Evolutionary conservation across 1,140 invertebrate genomes (phyloP).

Genomic region (Harlomillsia oculata): DNA sequence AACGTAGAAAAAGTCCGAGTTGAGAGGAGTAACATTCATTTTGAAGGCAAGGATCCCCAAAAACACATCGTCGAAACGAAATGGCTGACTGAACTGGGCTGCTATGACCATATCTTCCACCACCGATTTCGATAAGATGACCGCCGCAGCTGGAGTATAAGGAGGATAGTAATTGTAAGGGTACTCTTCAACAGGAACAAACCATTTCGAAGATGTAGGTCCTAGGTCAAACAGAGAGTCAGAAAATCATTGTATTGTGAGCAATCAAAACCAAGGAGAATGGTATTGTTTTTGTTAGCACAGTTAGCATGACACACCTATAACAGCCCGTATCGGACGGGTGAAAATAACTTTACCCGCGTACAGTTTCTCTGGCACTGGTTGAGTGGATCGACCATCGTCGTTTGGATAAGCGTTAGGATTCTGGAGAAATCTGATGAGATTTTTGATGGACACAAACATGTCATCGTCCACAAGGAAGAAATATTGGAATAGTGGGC

Average conservation of each 20-base stretch:
- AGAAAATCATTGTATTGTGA: neutral
- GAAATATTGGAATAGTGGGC: conserved; percentile 64
- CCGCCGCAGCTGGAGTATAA: conserved; percentile 78
- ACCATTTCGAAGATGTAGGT: conserved; percentile 57
- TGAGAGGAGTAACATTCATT: conserved; percentile 59
- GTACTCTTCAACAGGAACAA: conserved; percentile 71
- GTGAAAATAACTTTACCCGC: conserved; percentile 68
- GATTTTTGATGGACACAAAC: conserved; percentile 78
- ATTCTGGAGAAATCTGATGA: conserved; percentile 62
- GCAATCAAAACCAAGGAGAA: neutral
- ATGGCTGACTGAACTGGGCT: conserved; percentile 66
- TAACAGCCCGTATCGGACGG: conserved; percentile 60
- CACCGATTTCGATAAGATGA: conserved; percentile 57
- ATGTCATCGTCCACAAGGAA: conserved; percentile 87
- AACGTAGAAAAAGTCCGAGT: conserved; percentile 74
- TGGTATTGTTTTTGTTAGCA: neutral
- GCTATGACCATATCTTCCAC: conserved; percentile 62
- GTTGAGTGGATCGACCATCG: neutral
- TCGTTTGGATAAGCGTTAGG: conserved; percentile 55
- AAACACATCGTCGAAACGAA: conserved; percentile 81
- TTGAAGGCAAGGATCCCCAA: conserved; percentile 72
- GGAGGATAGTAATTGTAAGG: conserved; percentile 77
- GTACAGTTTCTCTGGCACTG: conserved; percentile 46
- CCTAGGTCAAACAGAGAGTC: conserved; percentile 13
- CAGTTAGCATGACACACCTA: conserved; percentile 43